Percentiles rank a stretch among this genome's conserved stretches.
Conservation (phyloP, 1,140 invertebrate genomes). For the Eriosoma lanigerum region DNA sequence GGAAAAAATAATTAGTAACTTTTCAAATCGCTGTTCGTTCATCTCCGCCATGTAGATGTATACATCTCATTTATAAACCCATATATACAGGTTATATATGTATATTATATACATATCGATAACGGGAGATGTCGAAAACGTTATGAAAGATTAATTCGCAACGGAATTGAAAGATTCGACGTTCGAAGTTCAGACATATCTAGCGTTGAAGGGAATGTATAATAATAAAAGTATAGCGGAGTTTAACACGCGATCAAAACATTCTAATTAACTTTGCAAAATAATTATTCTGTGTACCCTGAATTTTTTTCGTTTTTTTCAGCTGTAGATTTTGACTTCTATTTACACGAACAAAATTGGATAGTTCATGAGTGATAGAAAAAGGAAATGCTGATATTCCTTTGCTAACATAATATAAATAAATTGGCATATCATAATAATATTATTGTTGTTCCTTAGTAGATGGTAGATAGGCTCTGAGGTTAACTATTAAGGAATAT, state of each 20-base stretch:
- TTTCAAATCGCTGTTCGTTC: neutral
- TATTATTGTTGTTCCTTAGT: too few relatives aligned
- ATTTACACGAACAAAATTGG: neutral
- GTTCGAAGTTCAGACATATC: neutral
- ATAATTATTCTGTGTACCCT: neutral
- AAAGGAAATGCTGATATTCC: too few relatives aligned
- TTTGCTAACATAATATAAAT: too few relatives aligned
- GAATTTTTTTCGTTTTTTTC: neutral
- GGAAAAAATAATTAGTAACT: neutral
- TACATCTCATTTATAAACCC: too few relatives aligned
- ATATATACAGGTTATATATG: too few relatives aligned
- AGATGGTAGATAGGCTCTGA: too few relatives aligned
- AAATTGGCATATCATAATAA: too few relatives aligned
- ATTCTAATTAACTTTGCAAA: neutral
- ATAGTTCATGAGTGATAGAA: too few relatives aligned
- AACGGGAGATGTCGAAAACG: neutral
- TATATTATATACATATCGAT: neutral
- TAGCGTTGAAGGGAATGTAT: neutral
- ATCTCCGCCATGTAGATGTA: neutral
- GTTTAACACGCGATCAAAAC: neutral
- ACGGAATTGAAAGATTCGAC: neutral
- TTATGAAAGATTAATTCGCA: constrained; percentile 3
- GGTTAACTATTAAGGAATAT: too few relatives aligned
- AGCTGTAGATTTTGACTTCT: neutral
- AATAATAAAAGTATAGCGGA: neutral